Conservation (phyloP, 2,888 invertebrate genomes). For the Dastarcus helophoroides region DNA sequence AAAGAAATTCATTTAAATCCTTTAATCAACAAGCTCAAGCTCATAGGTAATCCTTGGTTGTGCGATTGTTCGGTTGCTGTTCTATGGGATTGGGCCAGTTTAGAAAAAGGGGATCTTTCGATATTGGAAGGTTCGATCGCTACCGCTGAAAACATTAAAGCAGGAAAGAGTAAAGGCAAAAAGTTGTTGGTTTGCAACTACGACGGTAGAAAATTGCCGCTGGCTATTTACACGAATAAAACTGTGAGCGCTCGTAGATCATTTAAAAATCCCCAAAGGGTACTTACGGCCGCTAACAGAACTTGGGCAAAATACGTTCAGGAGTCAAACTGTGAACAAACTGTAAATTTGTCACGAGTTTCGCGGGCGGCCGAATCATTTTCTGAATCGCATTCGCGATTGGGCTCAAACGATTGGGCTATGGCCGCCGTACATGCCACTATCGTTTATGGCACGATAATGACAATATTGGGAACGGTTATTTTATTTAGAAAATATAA, state of each 20-base stretch:
- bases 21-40: constrained; percentile 47
- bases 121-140: constrained; percentile 55
- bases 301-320: constrained; percentile 64
- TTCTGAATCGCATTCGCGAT: constrained; percentile 17
- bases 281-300: constrained; percentile 46
- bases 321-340: constrained; percentile 48
- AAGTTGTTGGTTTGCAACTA: constrained; percentile 53
- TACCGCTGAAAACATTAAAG: constrained; percentile 48
- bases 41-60: constrained; percentile 57
- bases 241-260: constrained; percentile 43
- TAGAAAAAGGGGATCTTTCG: constrained; percentile 51
- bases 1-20: constrained; percentile 45
- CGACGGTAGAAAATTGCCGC: constrained; percentile 45
- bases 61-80: constrained; percentile 59
- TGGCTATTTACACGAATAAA: constrained; percentile 41
- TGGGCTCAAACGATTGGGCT: constrained; percentile 29
- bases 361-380: constrained; percentile 20
- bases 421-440: constrained; percentile 35
- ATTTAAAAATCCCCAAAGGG: constrained; percentile 45
- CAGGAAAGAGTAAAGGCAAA: constrained; percentile 53
- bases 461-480: constrained; percentile 28
- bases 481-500: constrained; percentile 22
- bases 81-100: constrained; percentile 62
- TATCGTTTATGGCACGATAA: constrained; percentile 30
- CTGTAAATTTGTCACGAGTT: constrained; percentile 17